These are phyloP conservation scores for Drosophila antonietae DNA, from an alignment of 2,888 invertebrate genomes.

Conservation along the genomic window DNA sequence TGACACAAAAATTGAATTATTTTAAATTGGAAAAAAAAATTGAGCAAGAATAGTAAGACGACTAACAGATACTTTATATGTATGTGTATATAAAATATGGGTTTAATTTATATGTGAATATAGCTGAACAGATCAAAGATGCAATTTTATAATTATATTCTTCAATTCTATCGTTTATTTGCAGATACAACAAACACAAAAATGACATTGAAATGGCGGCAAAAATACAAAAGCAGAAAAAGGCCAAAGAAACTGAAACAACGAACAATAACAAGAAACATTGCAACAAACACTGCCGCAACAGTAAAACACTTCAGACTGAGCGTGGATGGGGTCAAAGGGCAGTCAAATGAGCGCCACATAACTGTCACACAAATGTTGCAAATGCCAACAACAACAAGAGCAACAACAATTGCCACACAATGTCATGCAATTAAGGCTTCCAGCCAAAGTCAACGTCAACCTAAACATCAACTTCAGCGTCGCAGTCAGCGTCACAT, in stretches of 20 bases:
- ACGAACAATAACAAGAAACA: conserved; percentile 59
- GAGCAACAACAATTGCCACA: conserved; percentile 49
- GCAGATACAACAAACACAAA: conserved; percentile 77
- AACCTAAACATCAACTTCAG: conserved; percentile 30
- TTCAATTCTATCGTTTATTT: conserved; percentile 31
- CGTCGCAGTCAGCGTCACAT: conserved; percentile 33
- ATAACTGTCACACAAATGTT: conserved; percentile 60
- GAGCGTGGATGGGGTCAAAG: conserved; percentile 43
- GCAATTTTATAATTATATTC: not conserved
- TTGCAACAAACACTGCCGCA: conserved; percentile 36
- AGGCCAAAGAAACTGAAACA: conserved; percentile 74
- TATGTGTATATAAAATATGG: not conserved
- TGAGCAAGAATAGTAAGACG: not conserved
- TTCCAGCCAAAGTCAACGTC: conserved; percentile 55
- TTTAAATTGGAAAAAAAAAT: conserved; percentile 4
- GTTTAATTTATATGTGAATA: not conserved
- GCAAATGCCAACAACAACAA: conserved; percentile 54
- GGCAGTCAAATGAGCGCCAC: conserved; percentile 68
- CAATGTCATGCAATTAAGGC: conserved; percentile 65
- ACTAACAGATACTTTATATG: not conserved
- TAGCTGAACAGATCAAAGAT: not conserved
- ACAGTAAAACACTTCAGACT: conserved; percentile 62
- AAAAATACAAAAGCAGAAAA: conserved; percentile 83
- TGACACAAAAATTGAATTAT: conserved; percentile 20
- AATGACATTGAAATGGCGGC: conserved; percentile 84